Conservation (phyloP, 2,888 invertebrate species). For the Ectemnius lituratus region DNA sequence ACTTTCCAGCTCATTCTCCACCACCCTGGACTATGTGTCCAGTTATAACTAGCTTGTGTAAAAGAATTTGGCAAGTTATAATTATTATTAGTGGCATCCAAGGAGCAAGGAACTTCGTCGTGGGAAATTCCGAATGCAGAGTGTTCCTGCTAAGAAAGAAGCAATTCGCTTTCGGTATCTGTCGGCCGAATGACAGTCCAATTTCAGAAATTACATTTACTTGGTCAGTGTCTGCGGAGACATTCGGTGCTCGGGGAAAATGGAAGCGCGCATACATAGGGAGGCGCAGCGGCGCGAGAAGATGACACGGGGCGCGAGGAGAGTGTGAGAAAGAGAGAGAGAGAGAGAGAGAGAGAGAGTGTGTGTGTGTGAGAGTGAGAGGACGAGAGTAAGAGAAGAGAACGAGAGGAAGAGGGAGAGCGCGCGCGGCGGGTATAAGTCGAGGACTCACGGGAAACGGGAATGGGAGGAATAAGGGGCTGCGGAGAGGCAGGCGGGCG, state of each 20-base stretch:
- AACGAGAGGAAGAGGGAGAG: no score
- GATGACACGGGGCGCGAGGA: conserved; percentile 32
- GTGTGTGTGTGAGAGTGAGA: no score
- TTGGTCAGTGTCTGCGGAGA: conserved; percentile 1
- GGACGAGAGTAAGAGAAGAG: conserved; percentile 10
- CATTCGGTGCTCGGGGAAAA: not conserved
- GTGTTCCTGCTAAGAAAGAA: no score
- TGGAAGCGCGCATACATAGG: not conserved
- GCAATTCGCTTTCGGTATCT: no score
- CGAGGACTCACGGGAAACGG: conserved; percentile 36
- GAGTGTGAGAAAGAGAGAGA: not conserved
- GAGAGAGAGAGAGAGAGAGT: conserved; percentile 12
- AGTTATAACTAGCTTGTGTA: no score
- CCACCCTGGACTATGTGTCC: no score
- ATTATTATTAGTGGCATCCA: no score
- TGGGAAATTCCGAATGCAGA: no score
- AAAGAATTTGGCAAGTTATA: no score
- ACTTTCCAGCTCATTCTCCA: no score
- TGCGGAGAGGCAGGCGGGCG: conserved; percentile 47
- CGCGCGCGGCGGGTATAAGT: conserved; percentile 37
- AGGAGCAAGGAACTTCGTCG: no score
- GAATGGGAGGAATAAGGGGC: conserved; percentile 28
- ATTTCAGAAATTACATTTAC: conserved; percentile 1
- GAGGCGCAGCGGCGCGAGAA: conserved; percentile 6
- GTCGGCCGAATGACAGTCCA: not conserved